Conservation (phyloP, 2,797 vertebrate species). For the Remorina albescens region DNA sequence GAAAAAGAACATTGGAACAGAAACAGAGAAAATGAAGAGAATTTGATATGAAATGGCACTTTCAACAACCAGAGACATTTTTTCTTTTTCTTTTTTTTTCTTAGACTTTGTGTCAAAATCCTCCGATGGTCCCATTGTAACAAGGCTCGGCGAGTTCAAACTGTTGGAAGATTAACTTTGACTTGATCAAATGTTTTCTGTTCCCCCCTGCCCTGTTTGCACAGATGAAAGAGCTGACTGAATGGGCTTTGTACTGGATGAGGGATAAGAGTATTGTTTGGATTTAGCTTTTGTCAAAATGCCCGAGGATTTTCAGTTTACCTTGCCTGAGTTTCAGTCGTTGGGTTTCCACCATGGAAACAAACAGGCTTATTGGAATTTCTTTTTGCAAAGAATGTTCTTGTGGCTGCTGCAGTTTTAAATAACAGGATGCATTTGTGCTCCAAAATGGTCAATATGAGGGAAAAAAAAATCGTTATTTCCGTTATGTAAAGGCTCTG, state of each 20-base stretch:
- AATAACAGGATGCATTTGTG: constrained; percentile 8
- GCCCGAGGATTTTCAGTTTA: constrained; percentile 49
- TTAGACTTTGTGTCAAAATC: constrained; percentile 1
- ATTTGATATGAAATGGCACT: constrained; percentile 19
- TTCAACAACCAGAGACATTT: constrained; percentile 4
- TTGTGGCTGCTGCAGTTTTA: constrained; percentile 4
- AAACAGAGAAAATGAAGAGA: background rate
- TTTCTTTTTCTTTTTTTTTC: background rate
- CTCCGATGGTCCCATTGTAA: constrained; percentile 22
- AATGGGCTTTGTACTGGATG: constrained; percentile 67
- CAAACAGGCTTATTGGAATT: constrained; percentile 28
- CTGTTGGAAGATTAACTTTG: constrained; percentile 69
- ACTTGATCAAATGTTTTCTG: constrained; percentile 69
- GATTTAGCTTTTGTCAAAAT: constrained; percentile 48
- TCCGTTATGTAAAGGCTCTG: background rate
- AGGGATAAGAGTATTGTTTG: constrained; percentile 72
- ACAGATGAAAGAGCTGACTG: constrained; percentile 70
- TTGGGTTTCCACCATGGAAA: constrained; percentile 33
- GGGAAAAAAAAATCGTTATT: background rate
- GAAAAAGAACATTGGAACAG: background rate
- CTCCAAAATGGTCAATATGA: background rate
- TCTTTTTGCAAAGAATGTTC: background rate
- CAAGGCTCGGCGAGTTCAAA: constrained; percentile 54
- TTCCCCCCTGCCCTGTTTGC: constrained; percentile 55
- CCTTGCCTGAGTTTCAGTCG: constrained; percentile 41